Base-by-base conservation (phyloP, 1,140 invertebrate species). In the Drosophila santomea region DNA sequence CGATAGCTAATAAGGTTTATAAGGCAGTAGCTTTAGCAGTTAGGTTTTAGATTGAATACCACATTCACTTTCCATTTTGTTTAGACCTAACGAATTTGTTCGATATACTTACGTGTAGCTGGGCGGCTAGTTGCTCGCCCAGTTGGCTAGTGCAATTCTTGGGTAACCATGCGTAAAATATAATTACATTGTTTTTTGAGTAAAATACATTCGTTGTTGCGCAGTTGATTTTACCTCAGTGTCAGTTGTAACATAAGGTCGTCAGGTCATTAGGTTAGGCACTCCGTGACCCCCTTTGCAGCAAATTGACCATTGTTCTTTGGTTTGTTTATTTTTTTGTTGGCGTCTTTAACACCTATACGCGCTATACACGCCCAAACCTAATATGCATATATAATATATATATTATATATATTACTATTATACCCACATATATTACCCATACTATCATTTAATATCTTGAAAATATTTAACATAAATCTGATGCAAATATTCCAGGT, bases 401-500 rank as follows among this genome's bases (percentile, higher is more conserved):
- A 38, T 54, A 52, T 12, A 28, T 62, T 35, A 45, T n/a, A 45
- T 44, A 52, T 28, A 68, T 15, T 50, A 36, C 45, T 39, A 69
- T 35, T 32, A 54, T 67, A 55, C 20, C 36, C 41, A 67, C 39
- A 35, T 41, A 45, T 41, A 56, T 47, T 45, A 58, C 8, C 50
- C 66, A n/a, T 63, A 55, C 11, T 63, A 41, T 64, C 45, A 74
- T 74, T 64, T 50, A 54, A 11, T 64, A 55, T 51, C 43, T 25
- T 54, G 12, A 39, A 74, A 74, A 64, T 35, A 83, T 72, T 88
- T 88, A 86, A 88, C 59, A 79, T 79, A 76, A 75, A 83, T 89
- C 80, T 88, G 83, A 88, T 88, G 83, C 83, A 79, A 89, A 88
- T 83, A 88, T 88, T 91, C 28, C 93, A 95, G 95, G 95, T 93